A percentile compares a stretch with the other conserved stretches of the same genome.
Conservation (phyloP, 2,888 invertebrate genomes). For the Chironomus tentans region DNA sequence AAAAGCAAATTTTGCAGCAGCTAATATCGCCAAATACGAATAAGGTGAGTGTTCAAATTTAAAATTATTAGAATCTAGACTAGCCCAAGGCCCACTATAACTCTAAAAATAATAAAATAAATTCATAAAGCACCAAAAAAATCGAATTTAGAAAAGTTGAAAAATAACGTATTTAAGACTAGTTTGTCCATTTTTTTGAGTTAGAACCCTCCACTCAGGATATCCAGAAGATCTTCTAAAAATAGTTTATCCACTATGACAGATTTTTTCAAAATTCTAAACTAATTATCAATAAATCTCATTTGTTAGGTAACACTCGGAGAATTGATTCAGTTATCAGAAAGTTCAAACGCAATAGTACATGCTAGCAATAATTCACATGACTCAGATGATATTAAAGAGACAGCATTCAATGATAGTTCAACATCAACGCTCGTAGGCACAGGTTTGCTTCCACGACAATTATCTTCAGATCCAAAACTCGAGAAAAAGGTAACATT, state of each 20-base stretch:
- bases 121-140: too few relatives aligned
- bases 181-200: too few relatives aligned
- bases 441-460: constrained; percentile 44
- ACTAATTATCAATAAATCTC: background rate
- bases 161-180: too few relatives aligned
- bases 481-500: constrained; percentile 72
- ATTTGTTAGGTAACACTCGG: constrained; percentile 52
- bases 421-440: constrained; percentile 42
- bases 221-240: too few relatives aligned
- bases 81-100: too few relatives aligned
- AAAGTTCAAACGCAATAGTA: constrained; percentile 40
- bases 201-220: too few relatives aligned
- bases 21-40: constrained; percentile 59
- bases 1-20: constrained; percentile 69
- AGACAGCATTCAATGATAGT: constrained; percentile 51
- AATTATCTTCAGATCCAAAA: constrained; percentile 53
- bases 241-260: too few relatives aligned
- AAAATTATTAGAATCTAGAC: too few relatives aligned
- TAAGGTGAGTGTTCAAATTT: constrained; percentile 33
- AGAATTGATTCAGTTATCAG: constrained; percentile 65
- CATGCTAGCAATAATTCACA: constrained; percentile 46
- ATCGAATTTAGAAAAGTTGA: too few relatives aligned
- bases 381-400: constrained; percentile 47
- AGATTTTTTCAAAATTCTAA: too few relatives aligned
- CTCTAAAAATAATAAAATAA: too few relatives aligned